Evolutionary conservation across 2,113 vertebrate species (phyloP), one percentile per base, ranked within the genome.

Genomic region (Pitta sordida): DNA sequence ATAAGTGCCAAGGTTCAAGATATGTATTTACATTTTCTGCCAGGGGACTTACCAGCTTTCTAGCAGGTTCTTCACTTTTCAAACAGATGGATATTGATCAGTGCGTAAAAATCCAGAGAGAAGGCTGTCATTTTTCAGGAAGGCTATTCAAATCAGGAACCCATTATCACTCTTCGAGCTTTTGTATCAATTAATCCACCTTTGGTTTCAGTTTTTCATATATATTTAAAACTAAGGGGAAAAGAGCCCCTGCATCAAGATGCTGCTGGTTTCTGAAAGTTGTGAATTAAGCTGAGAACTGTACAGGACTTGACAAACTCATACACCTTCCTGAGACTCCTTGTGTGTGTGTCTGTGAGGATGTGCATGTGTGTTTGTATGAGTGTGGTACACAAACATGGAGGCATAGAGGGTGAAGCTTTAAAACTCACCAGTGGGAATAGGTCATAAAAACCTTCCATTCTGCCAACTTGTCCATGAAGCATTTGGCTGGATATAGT

Each of bases 391-490:
- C 60, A 63, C 77, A 55, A 15, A 10, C 41, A 70, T 2, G 7
- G 27, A 59, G 15, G 10, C 17, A 27, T 36, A 36, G 10, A 8
- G 23, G 34, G 6, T 15, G 17, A 70, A 84, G 53, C 30, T 82
- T 48, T 91, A 85, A 94, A 83, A 93, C 46, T 39, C 71, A 94
- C 49, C 80, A 46, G 39, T 74, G 68, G 76, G 69, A 58, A 93
- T 37, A 91, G 59, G 79, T 59, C 81, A 84, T 96, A 93, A 94
- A 96, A 94, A 77, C 14, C 86, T 85, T 92, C 88, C 34, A 68
- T 86, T 73, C 83, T 86, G 81, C 90, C 86, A 96, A 79, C 75
- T 94, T 96, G 82, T 76, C 77, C 3, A 1, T 94, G 78, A 96
- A 90, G 75, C 65, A 2, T 94, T 96, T 94, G 85, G 81, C 92